Conservation (phyloP, 2,888 invertebrate species). For the Phoenoteleia sp. region DNA sequence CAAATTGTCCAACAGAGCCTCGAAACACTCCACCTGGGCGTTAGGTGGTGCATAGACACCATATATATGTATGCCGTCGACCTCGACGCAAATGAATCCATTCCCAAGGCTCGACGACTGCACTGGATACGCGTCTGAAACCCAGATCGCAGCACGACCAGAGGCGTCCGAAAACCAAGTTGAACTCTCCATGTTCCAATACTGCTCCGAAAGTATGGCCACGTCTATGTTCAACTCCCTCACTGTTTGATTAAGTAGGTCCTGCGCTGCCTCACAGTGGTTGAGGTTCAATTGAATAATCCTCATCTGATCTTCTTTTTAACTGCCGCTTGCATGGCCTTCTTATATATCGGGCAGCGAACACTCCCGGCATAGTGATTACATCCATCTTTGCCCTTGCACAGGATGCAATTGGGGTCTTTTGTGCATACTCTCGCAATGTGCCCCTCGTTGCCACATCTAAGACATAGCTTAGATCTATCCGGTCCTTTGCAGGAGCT, state of each 20-base stretch:
- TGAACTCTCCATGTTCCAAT: neutral
- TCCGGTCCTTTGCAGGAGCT: neutral
- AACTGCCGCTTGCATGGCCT: neutral
- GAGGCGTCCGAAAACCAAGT: too few species aligned
- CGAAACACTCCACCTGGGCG: slow-evolving; percentile 20
- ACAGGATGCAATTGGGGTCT: neutral
- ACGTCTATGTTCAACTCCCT: neutral
- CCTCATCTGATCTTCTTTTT: neutral
- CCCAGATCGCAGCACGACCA: too few species aligned
- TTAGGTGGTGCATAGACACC: too few species aligned
- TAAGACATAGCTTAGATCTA: neutral
- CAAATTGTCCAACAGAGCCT: slow-evolving; percentile 35
- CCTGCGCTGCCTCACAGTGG: neutral
- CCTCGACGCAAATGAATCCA: neutral
- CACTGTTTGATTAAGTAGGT: neutral
- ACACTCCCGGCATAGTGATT: neutral
- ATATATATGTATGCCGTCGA: slow-evolving; percentile 24
- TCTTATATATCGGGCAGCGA: neutral
- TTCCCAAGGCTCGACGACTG: too few species aligned
- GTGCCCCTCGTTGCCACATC: neutral
- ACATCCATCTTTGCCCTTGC: neutral
- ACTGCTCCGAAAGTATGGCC: neutral
- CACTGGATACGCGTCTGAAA: too few species aligned
- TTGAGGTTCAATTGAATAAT: neutral
- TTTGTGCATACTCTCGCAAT: neutral